Base-by-base conservation (phyloP, 2,797 vertebrate species). In the Gymnothorax reevesii region DNA sequence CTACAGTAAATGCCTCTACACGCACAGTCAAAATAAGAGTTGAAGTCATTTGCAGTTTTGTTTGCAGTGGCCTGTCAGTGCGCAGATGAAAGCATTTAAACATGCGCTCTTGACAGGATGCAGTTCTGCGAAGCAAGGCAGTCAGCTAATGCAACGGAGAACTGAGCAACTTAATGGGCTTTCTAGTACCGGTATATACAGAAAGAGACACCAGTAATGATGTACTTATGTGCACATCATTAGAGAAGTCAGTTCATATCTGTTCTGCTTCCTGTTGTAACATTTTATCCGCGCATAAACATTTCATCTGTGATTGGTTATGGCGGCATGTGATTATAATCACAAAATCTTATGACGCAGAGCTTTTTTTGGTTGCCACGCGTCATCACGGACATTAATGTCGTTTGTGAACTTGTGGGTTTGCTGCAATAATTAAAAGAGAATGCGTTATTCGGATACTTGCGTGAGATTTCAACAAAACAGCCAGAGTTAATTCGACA, bases 71-170 rank as follows among this genome's bases (percentile, higher is more conserved):
- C 3, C 71, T 42, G 33, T 33, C 71, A 3, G 71, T 42, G 27
- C 42, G 71, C 71, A 75, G 71, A 69, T 69, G 64, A 69, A n/a
- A n/a, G 25, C 64, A n/a, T 69, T 69, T n/a, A 69, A n/a, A 69
- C n/a, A 13, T 69, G 64, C 64, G 9, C n/a, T 69, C 10, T n/a
- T 69, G n/a, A 69, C 25, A n/a, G 64, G 64, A 69, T 69, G 64
- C 64, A 69, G n/a, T n/a, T 69, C 22, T 7, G 64, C 3, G n/a
- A 69, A 7, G n/a, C 64, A 10, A 2, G 64, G 64, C n/a, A 25
- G 13, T 25, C 64, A 25, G 64, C 22, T n/a, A 25, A 69, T 25
- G 64, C 22, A 25, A 69, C n/a, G 33, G 33, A 69, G 64, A n/a
- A 69, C 62, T 20, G 62, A 69, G 9, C 8, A 69, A 69, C 9